phyloP scores from a whole-genome alignment of 2,888 invertebrate genomes.

The Drosophila neotestacea region DNA sequence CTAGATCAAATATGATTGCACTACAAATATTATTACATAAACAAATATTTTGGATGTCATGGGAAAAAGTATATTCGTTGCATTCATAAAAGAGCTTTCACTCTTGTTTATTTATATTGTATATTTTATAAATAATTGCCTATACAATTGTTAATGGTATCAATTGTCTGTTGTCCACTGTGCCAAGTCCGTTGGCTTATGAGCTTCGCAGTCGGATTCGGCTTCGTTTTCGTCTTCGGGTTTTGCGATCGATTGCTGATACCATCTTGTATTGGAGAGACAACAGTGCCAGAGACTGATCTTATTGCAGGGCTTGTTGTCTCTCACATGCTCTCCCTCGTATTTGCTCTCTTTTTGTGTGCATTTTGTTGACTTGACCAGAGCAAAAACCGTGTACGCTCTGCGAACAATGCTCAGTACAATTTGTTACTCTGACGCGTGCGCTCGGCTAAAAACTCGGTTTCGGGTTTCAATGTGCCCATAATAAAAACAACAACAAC shows the following conservation, averaged over 20 bases:
- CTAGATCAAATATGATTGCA: background rate
- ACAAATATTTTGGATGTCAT: background rate
- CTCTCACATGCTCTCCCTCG: constrained; percentile 8
- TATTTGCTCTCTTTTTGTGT: constrained; percentile 1
- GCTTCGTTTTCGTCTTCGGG: constrained; percentile 13
- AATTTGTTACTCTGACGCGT: constrained; percentile 66
- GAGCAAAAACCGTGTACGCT: constrained; percentile 59
- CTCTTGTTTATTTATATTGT: background rate
- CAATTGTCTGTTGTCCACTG: constrained; percentile 34
- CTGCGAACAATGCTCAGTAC: constrained; percentile 58
- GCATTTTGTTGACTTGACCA: constrained; percentile 22
- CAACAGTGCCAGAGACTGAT: constrained; percentile 49
- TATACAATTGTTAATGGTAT: constrained; percentile 3
- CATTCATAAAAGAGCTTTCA: constrained; percentile 4
- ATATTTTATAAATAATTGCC: background rate
- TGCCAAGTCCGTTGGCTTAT: constrained; percentile 38
- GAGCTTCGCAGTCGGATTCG: constrained; percentile 3
- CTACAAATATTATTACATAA: background rate
- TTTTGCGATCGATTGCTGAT: constrained; percentile 37
- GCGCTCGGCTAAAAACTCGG: constrained; percentile 51
- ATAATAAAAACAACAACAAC: constrained; percentile 21
- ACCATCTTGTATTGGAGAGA: constrained; percentile 34
- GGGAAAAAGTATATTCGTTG: background rate
- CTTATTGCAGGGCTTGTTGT: constrained; percentile 62
- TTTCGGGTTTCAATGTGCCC: constrained; percentile 45